These are phyloP conservation scores for Panulirus ornatus DNA, from an alignment of 1,140 invertebrate species.

Conservation along the genomic window DNA sequence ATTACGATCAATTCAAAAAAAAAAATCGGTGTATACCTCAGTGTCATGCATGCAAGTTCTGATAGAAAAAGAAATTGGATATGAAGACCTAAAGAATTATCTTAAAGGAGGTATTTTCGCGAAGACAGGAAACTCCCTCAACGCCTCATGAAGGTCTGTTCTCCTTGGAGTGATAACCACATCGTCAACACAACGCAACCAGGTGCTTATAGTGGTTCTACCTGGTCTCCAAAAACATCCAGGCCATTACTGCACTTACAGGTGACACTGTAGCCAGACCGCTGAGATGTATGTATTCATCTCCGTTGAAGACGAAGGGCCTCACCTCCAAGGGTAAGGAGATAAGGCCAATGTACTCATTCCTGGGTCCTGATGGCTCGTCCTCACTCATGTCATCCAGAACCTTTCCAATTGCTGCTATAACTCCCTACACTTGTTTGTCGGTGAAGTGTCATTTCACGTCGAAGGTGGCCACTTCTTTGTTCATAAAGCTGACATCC, in stretches of 20 bases:
- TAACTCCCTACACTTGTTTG: neutral
- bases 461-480: neutral
- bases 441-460: neutral
- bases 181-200: too few species aligned
- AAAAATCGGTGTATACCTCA: too few species aligned
- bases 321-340: neutral
- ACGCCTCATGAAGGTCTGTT: too few species aligned
- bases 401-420: neutral
- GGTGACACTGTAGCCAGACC: neutral
- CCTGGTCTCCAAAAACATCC: neutral
- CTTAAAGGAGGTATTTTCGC: too few species aligned
- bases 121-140: too few species aligned
- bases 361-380: neutral
- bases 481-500: neutral
- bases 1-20: too few species aligned
- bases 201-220: too few species aligned
- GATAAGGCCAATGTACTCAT: neutral
- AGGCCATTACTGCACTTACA: neutral
- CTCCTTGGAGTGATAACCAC: too few species aligned
- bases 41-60: too few species aligned
- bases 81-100: too few species aligned
- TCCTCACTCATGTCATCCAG: constrained; percentile 3
- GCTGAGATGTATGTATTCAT: neutral
- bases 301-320: neutral
- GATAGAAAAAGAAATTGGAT: too few species aligned